Conservation (phyloP, 2,113 vertebrate species). For the Ariopsis seemanni region DNA sequence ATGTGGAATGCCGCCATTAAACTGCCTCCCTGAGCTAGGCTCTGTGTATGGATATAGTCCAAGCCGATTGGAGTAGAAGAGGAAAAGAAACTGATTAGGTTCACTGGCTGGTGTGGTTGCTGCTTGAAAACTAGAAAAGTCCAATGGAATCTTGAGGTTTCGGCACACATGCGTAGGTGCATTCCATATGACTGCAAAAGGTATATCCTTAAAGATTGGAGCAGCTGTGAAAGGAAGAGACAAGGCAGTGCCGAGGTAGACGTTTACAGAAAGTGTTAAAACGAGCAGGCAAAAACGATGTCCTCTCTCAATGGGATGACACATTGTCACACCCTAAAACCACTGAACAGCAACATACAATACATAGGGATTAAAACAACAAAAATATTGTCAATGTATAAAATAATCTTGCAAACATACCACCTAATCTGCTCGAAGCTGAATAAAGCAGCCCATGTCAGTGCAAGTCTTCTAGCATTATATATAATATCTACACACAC, state of each 20-base stretch:
- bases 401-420: background rate
- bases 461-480: background rate
- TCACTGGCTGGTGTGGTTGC: constrained; percentile 71
- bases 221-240: constrained; percentile 64
- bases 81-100: constrained; percentile 75
- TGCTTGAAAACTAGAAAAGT: constrained; percentile 73
- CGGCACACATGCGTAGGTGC: constrained; percentile 76
- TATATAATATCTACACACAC: too few species aligned
- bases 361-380: background rate
- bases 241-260: background rate
- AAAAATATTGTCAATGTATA: background rate
- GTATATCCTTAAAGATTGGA: constrained; percentile 66
- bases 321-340: constrained; percentile 21
- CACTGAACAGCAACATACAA: background rate
- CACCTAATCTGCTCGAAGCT: background rate
- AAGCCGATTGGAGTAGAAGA: constrained; percentile 82
- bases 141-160: constrained; percentile 65
- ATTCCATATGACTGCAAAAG: constrained; percentile 83
- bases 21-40: constrained; percentile 27
- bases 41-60: constrained; percentile 82
- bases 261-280: constrained; percentile 39
- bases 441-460: background rate
- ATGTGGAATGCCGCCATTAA: constrained; percentile 82
- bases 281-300: background rate
- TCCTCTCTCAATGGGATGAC: background rate